Base-by-base conservation (phyloP, 1,140 invertebrate genomes). In the Drosophila fuyamai region DNA sequence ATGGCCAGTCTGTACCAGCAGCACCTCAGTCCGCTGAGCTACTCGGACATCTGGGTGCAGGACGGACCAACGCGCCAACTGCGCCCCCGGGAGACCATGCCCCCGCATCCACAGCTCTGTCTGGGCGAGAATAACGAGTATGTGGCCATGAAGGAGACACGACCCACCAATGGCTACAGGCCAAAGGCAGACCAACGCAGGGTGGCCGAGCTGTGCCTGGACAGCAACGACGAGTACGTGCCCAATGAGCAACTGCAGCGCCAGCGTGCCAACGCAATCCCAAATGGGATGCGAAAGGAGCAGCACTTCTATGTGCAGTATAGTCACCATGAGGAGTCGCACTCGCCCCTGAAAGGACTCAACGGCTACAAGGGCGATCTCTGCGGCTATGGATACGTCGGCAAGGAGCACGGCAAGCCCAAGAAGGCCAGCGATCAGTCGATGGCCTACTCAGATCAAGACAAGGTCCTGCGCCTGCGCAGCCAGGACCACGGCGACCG, bases 161-260 rank as follows among this genome's bases (percentile, higher is more conserved):
- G 46, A 0, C 40, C 32, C 1, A 38, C 14, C 4, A 68, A 66
- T 14, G 47, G 65, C 0, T 13, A 1, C 0, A 14, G 23, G 23
- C 23, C 23, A 23, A 23, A 9, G 32, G 6, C 5, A 2, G 18
- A 63, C 4, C 14, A 36, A 1, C 18, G 23, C n/a, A 48, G 12
- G 10, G 13, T 61, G n/a, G 56, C 70, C 1, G 70, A 73, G 18
- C 41, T 73, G 12, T 61, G 70, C 35, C 41, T 76, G n/a, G 55
- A 76, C 43, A 53, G 48, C 18, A 76, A 67, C 12, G 73, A 61
- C 0, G 73, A 59, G 13, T 76, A 76, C 35, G 73, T 76, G 4
- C 44, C 13, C n/a, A 76, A 66, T 8, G 40, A 36, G 13, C 35
- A 32, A 9, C 27, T 76, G 5, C 72, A 18, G 16, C 41, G 27